Evolutionary conservation across 2,888 invertebrate species (phyloP), one percentile per base, ranked within the genome.

Genomic region (Charanyca ferruginea): DNA sequence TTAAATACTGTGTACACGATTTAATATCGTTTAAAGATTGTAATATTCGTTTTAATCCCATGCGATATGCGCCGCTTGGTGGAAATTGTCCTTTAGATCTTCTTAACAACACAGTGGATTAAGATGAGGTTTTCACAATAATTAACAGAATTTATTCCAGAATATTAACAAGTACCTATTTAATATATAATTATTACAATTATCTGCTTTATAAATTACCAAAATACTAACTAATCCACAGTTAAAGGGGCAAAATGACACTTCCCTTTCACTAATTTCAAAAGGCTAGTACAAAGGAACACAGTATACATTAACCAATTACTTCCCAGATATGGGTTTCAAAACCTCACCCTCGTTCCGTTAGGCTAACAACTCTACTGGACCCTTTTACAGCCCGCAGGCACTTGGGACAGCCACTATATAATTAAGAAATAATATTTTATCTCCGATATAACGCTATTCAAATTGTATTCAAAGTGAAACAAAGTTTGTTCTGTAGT

Each of bases 401-500:
- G 68, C 73, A 23, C 49, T 62, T 48, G 44, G 48, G 61, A 61
- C 57, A 62, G 38, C 65, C 58, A 59, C 44, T 70, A 44, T 48
- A 59, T 79, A 71, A 79, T 67, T 71, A 70, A 65, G 55, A 73
- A 72, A 79, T 72, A 75, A 83, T 74, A 76, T 67, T 67, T 62
- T 44, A 64, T 52, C 25, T 65, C 42, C 47, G 32, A 42, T 61
- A 66, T 58, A 58, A 41, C 45, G 52, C 52, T 28, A 48, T 66
- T 64, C 23, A 54, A 77, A 77, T 62, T 60, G 28, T 42, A 53
- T 73, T 57, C 48, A 77, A 71, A 77, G 41, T 3, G 35, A 32
- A 54, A 22, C 16, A 38, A 41, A 35, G 47, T 60, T 35, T 25
- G 51, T 53, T 28, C 18, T 57, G 38, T 73, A 66, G 73, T 73